These are phyloP conservation scores for Habrosyne pyritoides DNA, from an alignment of 2,888 invertebrate species.

Conservation along the genomic window DNA sequence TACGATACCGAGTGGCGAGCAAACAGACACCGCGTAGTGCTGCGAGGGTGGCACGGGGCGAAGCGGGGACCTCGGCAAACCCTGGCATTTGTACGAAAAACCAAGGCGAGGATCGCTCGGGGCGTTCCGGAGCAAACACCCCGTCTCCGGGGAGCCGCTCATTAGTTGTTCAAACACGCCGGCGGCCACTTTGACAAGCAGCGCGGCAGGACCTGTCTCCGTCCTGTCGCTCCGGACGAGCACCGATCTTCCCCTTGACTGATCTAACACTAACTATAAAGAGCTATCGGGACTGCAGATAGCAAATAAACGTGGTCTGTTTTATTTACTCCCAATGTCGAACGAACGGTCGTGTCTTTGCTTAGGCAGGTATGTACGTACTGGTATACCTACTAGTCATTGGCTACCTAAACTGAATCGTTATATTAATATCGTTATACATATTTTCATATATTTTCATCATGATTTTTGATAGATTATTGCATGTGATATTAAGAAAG, in stretches of 20 bases:
- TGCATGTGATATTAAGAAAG: no score
- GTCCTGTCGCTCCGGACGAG: conserved; percentile 48
- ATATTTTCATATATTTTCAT: no score
- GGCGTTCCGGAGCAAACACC: conserved; percentile 74
- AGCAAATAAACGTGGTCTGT: conserved; percentile 64
- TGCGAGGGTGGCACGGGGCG: conserved; percentile 33
- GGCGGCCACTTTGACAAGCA: conserved; percentile 82
- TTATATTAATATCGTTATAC: no score
- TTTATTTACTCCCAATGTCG: conserved; percentile 46
- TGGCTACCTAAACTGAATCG: no score
- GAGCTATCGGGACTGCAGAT: conserved; percentile 63
- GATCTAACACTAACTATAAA: conserved; percentile 70
- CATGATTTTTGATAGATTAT: no score
- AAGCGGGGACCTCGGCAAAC: conserved; percentile 48
- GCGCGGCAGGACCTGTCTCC: conserved; percentile 58
- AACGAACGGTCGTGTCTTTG: conserved; percentile 38
- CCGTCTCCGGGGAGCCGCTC: conserved; percentile 79
- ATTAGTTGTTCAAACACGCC: conserved; percentile 82
- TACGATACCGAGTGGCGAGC: conserved; percentile 62
- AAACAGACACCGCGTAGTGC: conserved; percentile 48
- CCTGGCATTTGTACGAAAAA: conserved; percentile 67
- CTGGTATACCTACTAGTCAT: no score
- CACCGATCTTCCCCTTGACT: conserved; percentile 71
- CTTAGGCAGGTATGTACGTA: conserved; percentile 32
- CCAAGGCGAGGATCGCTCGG: conserved; percentile 51